A percentile compares a stretch with the other conserved stretches of the same genome.
These are phyloP conservation scores for Bimastos eiseni DNA, from an alignment of 2,888 invertebrate species.

Conservation along the genomic window DNA sequence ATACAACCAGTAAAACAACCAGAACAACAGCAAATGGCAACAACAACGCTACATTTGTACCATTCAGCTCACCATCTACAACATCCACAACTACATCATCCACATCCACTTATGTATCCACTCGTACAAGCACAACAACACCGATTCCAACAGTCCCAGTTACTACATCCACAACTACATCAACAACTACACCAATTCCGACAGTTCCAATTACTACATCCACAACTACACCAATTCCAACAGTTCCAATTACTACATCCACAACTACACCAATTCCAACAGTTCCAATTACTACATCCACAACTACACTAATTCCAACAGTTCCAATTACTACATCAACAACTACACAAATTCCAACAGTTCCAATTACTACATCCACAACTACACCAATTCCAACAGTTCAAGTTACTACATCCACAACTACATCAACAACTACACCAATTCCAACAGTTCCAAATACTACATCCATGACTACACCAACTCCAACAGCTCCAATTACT, in stretches of 20 bases:
- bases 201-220: too few species aligned
- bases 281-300: not conserved
- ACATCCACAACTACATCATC: not conserved
- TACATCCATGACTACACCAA: not conserved
- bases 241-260: not conserved
- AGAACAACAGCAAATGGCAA: not conserved
- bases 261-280: not conserved
- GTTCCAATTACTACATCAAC: not conserved
- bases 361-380: not conserved
- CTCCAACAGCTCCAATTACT: not conserved
- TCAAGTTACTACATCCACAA: too few species aligned
- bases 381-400: not conserved
- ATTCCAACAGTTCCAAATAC: not conserved
- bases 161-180: not conserved
- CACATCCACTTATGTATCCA: not conserved
- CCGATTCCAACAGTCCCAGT: not conserved
- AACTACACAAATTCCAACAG: not conserved
- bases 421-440: not conserved
- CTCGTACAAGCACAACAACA: not conserved
- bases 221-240: not conserved
- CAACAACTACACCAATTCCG: not conserved
- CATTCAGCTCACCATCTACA: not conserved
- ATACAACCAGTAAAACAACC: not conserved
- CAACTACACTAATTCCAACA: not conserved
- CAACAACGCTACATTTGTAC: not conserved